phyloP scores from a whole-genome alignment of 1,140 invertebrate species.

The Steinernema khuongi region DNA sequence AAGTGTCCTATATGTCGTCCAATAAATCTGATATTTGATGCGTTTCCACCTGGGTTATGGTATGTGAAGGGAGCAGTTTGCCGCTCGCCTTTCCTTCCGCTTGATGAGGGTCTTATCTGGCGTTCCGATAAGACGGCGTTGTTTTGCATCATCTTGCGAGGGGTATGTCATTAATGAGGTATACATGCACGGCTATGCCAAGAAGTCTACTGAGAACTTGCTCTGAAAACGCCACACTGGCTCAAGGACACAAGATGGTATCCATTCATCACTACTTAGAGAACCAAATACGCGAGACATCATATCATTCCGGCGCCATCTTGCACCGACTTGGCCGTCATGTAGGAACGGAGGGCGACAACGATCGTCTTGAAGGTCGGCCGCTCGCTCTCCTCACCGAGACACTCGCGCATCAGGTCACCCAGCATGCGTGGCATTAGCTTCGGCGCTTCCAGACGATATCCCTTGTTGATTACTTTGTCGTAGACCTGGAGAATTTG shows the following conservation, averaged over 20 bases:
- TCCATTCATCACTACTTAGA: too few relatives aligned
- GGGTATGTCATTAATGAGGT: too few relatives aligned
- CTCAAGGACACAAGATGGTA: too few relatives aligned
- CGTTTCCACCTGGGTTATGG: background rate
- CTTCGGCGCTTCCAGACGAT: constrained; percentile 26
- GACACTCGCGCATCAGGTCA: constrained; percentile 13
- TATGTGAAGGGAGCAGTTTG: too few relatives aligned
- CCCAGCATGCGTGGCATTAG: background rate
- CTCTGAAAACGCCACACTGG: too few relatives aligned
- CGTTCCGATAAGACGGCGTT: too few relatives aligned
- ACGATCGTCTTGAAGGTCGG: constrained; percentile 22
- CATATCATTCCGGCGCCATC: background rate
- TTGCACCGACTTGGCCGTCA: background rate
- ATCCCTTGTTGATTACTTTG: constrained; percentile 23
- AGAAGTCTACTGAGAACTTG: too few relatives aligned
- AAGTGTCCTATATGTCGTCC: background rate
- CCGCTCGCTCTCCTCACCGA: background rate
- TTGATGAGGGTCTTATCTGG: too few relatives aligned
- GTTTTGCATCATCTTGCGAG: too few relatives aligned
- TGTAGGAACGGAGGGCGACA: background rate
- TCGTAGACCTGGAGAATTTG: constrained; percentile 23
- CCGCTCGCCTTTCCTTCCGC: too few relatives aligned
- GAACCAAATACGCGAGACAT: too few relatives aligned
- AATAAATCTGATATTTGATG: background rate
- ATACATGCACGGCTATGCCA: too few relatives aligned